Evolutionary conservation across 2,113 vertebrate genomes (phyloP).

Genomic region (Arizona elegans): DNA sequence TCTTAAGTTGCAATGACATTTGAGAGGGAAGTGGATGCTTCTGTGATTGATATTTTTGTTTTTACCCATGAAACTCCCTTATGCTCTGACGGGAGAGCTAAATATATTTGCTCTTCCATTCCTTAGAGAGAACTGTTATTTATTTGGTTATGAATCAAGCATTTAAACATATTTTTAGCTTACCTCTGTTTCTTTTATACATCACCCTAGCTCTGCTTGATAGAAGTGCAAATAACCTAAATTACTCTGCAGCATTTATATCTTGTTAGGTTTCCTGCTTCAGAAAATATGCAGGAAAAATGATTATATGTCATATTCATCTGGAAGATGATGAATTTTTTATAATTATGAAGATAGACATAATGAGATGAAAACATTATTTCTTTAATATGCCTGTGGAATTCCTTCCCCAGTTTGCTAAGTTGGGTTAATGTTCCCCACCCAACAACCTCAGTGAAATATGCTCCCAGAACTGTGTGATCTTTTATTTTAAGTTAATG

Average conservation of each 20-base stretch:
- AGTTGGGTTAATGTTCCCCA: constrained; percentile 70
- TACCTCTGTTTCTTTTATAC: constrained; percentile 50
- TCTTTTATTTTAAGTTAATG: neutral
- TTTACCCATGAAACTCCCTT: constrained; percentile 3
- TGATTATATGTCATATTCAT: constrained; percentile 78
- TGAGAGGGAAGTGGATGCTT: neutral
- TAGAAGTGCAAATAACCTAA: constrained; percentile 76
- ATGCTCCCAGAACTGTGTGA: constrained; percentile 42
- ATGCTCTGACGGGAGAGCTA: neutral
- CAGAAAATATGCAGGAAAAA: constrained; percentile 77
- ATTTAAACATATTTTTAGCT: constrained; percentile 63
- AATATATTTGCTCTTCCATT: constrained; percentile 19
- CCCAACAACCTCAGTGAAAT: constrained; percentile 55
- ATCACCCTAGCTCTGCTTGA: constrained; percentile 62
- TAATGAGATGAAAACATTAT: constrained; percentile 80
- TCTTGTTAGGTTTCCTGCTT: constrained; percentile 79
- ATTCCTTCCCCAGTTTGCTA: constrained; percentile 64
- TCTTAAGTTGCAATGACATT: neutral
- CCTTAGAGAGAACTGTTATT: constrained; percentile 21
- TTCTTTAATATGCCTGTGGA: constrained; percentile 67
- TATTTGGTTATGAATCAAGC: constrained; percentile 43
- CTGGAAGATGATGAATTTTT: constrained; percentile 77
- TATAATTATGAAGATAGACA: constrained; percentile 78
- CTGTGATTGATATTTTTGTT: neutral
- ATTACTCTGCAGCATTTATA: constrained; percentile 76